Conservation (phyloP, 2,888 invertebrate genomes). For the Galeopsomyia nigrocyanea region DNA sequence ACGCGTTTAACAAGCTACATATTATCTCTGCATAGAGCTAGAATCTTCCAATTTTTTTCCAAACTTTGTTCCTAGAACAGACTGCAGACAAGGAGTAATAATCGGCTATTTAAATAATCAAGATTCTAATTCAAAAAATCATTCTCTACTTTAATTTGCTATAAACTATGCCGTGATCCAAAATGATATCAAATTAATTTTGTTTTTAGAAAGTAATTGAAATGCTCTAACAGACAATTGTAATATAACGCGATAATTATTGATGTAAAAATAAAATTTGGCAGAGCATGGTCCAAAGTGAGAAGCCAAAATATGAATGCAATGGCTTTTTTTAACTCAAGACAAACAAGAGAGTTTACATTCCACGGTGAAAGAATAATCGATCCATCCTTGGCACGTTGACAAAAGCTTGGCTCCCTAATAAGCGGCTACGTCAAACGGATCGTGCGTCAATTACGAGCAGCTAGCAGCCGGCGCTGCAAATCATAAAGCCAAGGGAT, state of each 20-base stretch:
- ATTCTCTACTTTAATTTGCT: too few relatives aligned
- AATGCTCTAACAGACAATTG: too few relatives aligned
- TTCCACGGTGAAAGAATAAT: conserved; percentile 11
- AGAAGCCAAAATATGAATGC: conserved; percentile 13
- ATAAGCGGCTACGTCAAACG: conserved; percentile 10
- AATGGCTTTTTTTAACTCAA: conserved; percentile 3
- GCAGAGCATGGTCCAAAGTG: too few relatives aligned
- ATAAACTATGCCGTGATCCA: too few relatives aligned
- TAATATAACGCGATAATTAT: too few relatives aligned
- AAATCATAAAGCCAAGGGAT: conserved; percentile 1
- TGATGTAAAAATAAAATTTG: too few relatives aligned
- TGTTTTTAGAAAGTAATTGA: too few relatives aligned
- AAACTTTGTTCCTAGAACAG: background rate
- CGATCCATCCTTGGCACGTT: background rate
- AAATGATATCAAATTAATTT: too few relatives aligned
- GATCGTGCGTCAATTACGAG: conserved; percentile 2
- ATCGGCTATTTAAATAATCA: conserved; percentile 35
- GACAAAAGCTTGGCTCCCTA: conserved; percentile 10
- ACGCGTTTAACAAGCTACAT: conserved; percentile 30
- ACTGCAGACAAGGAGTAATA: too few relatives aligned
- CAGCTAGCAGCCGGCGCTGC: background rate
- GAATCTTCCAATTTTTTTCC: background rate
- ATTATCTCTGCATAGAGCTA: conserved; percentile 13
- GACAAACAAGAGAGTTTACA: background rate
- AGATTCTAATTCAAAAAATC: too few relatives aligned